Conservation (phyloP, 64 coral and sea anemone genomes). For the Stichodactyla mertensii region DNA sequence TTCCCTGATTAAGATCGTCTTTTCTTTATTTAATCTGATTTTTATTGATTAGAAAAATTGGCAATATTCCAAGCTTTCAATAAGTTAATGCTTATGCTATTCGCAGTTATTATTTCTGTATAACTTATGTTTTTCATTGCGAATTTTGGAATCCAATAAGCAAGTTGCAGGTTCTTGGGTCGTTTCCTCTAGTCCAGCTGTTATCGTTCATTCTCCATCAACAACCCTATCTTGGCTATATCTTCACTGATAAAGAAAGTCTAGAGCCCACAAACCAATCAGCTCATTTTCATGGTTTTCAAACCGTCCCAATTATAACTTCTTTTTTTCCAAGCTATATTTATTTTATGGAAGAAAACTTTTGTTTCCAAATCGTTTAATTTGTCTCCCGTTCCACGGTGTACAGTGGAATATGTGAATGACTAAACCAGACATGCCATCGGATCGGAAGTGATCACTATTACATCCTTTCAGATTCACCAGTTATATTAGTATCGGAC, state of each 20-base stretch:
- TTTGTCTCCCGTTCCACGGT: background rate
- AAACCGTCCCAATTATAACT: background rate
- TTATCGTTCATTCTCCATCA: too few relatives aligned
- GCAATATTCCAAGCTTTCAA: too few relatives aligned
- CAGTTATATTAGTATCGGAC: conserved; percentile 29
- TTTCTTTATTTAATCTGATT: too few relatives aligned
- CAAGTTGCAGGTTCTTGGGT: background rate
- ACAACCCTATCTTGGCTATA: background rate
- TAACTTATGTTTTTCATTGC: background rate
- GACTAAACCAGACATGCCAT: background rate
- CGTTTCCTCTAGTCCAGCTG: background rate
- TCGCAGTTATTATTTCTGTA: background rate
- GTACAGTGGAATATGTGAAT: background rate
- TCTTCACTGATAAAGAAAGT: background rate
- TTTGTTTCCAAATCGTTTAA: background rate
- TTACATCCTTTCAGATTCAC: background rate
- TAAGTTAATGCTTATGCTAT: background rate
- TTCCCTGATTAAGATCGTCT: background rate
- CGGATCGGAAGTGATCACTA: too few relatives aligned
- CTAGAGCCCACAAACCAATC: conserved; percentile 6
- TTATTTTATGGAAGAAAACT: background rate
- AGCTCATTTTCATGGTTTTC: background rate
- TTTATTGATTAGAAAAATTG: too few relatives aligned
- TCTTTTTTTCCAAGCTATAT: background rate
- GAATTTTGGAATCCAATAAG: background rate